Evolutionary conservation across 2,113 vertebrate species (phyloP).

Genomic region (Pipa parva): DNA sequence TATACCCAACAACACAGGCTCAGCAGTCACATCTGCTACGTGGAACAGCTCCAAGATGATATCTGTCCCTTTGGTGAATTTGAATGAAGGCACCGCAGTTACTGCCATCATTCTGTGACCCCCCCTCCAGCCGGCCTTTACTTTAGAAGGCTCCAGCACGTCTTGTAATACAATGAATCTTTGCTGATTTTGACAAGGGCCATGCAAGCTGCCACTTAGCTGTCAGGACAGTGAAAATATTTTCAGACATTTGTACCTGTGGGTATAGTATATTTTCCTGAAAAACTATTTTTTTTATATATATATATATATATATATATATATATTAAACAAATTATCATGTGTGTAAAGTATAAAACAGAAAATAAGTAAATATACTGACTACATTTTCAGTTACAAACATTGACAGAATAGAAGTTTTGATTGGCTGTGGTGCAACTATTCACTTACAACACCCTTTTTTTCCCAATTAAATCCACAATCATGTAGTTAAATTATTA

Average conservation of each 20-base stretch:
- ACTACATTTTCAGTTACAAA: no score
- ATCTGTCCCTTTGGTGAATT: background rate
- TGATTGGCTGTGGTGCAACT: no score
- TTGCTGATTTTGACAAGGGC: conserved; percentile 5
- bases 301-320: no score
- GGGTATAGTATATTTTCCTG: background rate
- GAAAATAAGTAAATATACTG: no score
- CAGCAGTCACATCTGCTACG: background rate
- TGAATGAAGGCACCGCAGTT: conserved; percentile 16
- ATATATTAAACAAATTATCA: no score
- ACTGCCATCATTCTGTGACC: background rate
- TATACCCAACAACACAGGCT: conserved; percentile 4
- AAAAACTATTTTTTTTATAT: background rate
- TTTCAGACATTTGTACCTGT: conserved; percentile 1
- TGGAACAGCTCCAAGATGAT: conserved; percentile 12
- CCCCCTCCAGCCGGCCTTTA: background rate
- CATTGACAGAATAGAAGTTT: no score
- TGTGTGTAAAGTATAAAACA: no score
- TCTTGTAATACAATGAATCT: background rate
- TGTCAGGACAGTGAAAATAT: conserved; percentile 5
- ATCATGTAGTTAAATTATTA: no score
- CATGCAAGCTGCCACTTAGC: background rate
- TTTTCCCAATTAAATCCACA: no score
- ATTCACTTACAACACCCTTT: no score
- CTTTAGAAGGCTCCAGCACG: background rate